Evolutionary conservation across 2,797 vertebrate species (phyloP).

Genomic region (Bradypodion pumilum): DNA sequence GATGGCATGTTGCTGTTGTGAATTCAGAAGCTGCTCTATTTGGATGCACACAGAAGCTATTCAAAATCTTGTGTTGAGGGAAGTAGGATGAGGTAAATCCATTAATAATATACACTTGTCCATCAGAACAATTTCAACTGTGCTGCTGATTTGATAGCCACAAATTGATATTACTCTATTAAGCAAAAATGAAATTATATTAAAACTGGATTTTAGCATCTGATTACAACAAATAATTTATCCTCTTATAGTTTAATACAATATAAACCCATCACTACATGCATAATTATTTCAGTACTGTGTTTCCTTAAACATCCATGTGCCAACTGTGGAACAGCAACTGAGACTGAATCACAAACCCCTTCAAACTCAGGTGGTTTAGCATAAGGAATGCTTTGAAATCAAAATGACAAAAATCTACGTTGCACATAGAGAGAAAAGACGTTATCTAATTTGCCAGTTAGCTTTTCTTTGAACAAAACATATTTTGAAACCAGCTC

Average conservation of each 20-base stretch:
- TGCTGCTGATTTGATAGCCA: not conserved
- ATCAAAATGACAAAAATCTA: conserved; percentile 44
- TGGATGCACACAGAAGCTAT: not conserved
- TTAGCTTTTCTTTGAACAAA: conserved; percentile 40
- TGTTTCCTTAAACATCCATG: not conserved
- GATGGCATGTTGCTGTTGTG: not conserved
- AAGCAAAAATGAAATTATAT: conserved; percentile 25
- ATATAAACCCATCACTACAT: conserved; percentile 12
- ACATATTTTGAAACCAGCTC: conserved; percentile 32
- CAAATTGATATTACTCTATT: conserved; percentile 18
- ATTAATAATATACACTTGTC: conserved; percentile 14
- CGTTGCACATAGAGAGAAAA: conserved; percentile 23
- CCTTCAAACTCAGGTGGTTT: conserved; percentile 13
- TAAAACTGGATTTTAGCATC: not conserved
- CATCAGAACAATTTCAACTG: conserved; percentile 26
- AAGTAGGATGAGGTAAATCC: not conserved
- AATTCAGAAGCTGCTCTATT: not conserved
- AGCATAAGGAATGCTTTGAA: conserved; percentile 50
- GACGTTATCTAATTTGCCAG: conserved; percentile 36
- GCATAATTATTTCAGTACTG: conserved; percentile 7
- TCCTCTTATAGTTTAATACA: conserved; percentile 25
- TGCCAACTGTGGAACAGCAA: conserved; percentile 16
- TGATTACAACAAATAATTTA: conserved; percentile 5
- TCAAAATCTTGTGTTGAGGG: not conserved
- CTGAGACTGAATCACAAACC: conserved; percentile 24